These are phyloP conservation scores for Macaca nemestrina DNA, from an alignment of 2,113 vertebrate genomes.

Conservation along the genomic window DNA sequence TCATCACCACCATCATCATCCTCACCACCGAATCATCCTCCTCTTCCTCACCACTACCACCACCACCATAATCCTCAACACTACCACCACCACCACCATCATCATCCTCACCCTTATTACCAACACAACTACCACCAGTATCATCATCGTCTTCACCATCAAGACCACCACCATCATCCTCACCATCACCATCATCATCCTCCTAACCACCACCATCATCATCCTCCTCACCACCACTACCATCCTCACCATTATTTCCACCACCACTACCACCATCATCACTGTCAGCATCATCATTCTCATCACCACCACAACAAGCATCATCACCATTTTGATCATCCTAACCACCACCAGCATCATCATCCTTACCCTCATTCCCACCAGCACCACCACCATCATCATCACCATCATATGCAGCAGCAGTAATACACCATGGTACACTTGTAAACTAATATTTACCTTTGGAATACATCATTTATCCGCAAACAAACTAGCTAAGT, in stretches of 20 bases:
- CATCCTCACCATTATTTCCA: no score
- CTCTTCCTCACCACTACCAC: neutral
- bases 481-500: neutral
- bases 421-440: fast-evolving
- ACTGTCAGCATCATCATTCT: no score
- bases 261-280: neutral
- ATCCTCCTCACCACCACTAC: no score
- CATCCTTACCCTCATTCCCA: neutral
- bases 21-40: no score
- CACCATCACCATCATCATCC: no score
- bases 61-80: neutral
- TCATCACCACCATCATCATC: no score
- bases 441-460: neutral
- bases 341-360: no score
- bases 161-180: neutral
- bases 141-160: no score
- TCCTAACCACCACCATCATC: no score
- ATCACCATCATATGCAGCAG: fast-evolving
- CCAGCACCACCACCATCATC: no score
- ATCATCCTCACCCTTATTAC: neutral
- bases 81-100: neutral
- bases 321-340: no score
- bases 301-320: neutral
- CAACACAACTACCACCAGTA: neutral
- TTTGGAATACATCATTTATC: neutral